phyloP scores from a whole-genome alignment of 2,113 vertebrate species.

The Ptyas mucosa region DNA sequence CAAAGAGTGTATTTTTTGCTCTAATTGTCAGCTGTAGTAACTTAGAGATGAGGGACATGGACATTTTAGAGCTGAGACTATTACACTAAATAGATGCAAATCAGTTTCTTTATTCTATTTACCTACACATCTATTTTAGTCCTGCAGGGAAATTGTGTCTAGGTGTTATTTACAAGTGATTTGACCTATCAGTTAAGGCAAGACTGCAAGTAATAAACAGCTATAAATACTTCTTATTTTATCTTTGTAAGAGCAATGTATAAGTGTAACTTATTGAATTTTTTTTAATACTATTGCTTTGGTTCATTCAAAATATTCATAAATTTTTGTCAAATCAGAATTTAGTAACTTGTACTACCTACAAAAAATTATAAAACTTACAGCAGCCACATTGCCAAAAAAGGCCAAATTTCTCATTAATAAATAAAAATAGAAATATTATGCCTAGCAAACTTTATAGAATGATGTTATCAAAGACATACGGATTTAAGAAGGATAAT shows the following conservation, averaged over 20 bases:
- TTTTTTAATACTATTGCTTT: not conserved
- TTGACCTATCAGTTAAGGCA: not conserved
- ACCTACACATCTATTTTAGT: not conserved
- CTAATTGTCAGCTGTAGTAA: constrained; percentile 1
- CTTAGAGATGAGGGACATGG: not conserved
- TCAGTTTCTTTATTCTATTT: not conserved
- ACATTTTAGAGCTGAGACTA: constrained; percentile 13
- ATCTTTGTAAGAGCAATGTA: not conserved
- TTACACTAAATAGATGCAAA: constrained; percentile 12
- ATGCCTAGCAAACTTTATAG: not conserved
- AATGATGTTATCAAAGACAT: not conserved
- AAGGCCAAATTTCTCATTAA: not conserved
- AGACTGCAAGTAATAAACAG: not conserved
- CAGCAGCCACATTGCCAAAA: not conserved
- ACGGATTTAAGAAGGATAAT: not conserved
- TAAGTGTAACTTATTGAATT: not conserved
- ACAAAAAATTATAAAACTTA: not conserved
- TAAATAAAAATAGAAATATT: not conserved
- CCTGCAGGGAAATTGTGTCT: not conserved
- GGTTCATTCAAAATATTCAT: not conserved
- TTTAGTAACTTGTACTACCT: not conserved
- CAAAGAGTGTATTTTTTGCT: not conserved
- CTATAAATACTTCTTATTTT: not conserved
- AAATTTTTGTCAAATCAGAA: not conserved
- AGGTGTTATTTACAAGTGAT: constrained; percentile 27